Conservation (phyloP, 2,888 invertebrate genomes). For the Eupithecia subumbrata region DNA sequence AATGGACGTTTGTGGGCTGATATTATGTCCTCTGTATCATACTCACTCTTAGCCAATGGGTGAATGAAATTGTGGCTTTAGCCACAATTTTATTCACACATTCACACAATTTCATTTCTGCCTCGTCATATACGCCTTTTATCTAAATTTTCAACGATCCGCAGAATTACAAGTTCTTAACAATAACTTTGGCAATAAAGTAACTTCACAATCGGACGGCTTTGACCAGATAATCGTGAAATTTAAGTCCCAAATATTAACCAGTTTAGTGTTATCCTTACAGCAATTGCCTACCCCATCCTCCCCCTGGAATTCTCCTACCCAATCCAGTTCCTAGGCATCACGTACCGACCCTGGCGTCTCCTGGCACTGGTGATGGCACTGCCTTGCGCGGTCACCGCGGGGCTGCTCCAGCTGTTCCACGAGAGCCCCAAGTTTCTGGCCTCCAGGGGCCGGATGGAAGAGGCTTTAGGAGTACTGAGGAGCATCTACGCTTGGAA, state of each 20-base stretch:
- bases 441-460: constrained; percentile 82
- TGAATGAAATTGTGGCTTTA: neutral
- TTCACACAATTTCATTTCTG: too few species aligned
- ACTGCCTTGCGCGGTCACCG: constrained; percentile 86
- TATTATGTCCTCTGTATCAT: neutral
- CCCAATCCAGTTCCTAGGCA: constrained; percentile 73
- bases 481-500: constrained; percentile 71
- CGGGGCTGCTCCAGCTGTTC: constrained; percentile 82
- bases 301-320: constrained; percentile 84
- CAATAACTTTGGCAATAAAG: neutral
- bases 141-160: neutral
- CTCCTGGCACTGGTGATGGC: constrained; percentile 87
- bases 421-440: constrained; percentile 93
- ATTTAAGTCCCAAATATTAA: neutral
- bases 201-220: neutral
- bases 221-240: neutral
- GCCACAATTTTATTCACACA: too few species aligned
- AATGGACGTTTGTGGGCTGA: neutral
- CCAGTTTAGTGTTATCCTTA: neutral
- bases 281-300: constrained; percentile 66
- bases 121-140: neutral
- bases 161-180: neutral
- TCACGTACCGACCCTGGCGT: constrained; percentile 90
- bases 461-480: constrained; percentile 82
- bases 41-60: neutral